These are phyloP conservation scores for Didymodactylos carnosus DNA, from an alignment of 2,888 invertebrate species.

Conservation along the genomic window DNA sequence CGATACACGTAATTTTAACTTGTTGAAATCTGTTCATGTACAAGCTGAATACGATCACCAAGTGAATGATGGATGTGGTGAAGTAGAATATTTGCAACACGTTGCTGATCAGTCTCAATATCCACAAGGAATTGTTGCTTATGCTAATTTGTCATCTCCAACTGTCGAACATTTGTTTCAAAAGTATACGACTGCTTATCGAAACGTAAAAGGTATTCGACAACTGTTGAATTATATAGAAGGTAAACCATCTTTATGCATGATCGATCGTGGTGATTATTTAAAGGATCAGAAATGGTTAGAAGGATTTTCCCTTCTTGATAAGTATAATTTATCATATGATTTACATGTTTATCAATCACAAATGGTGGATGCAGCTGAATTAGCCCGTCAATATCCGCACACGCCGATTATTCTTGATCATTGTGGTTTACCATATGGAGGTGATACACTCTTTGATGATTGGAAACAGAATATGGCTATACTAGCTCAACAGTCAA, in stretches of 20 bases:
- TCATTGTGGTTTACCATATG: not conserved
- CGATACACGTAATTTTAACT: not conserved
- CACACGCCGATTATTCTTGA: not conserved
- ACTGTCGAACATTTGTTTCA: not conserved
- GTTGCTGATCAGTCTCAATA: not conserved
- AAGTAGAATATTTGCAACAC: not conserved
- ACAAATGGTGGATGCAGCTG: not conserved
- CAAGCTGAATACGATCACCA: not conserved
- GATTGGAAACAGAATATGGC: not conserved
- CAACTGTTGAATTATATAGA: not conserved
- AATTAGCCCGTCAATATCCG: not conserved
- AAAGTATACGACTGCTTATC: not conserved
- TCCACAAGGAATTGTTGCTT: not conserved
- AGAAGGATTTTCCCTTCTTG: not conserved
- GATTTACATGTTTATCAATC: not conserved
- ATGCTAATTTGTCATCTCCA: not conserved
- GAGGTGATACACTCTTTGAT: not conserved
- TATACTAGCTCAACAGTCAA: not conserved
- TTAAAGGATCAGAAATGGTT: not conserved
- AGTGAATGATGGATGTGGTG: not conserved
- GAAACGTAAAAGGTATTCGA: not conserved
- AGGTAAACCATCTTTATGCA: not conserved
- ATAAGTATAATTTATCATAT: not conserved
- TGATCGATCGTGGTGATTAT: not conserved
- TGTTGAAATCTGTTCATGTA: not conserved